Conservation (phyloP, 2,888 invertebrate genomes). For the Trypoxylon attenuatum region DNA sequence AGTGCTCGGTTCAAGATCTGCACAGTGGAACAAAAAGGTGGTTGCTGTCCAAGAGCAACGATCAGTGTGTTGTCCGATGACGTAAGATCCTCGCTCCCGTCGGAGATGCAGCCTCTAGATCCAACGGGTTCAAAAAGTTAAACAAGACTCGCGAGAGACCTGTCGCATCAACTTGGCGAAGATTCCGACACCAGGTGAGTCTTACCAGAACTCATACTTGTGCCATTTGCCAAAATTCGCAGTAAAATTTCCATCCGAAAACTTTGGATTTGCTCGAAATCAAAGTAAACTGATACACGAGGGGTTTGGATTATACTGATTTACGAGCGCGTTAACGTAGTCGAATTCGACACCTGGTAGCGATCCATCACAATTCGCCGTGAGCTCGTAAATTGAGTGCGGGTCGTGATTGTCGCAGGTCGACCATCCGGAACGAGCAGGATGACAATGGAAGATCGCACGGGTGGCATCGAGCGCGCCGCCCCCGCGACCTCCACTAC, state of each 20-base stretch:
- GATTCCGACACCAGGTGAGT: too few relatives aligned
- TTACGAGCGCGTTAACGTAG: constrained; percentile 9
- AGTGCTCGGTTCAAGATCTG: too few relatives aligned
- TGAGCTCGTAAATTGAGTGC: constrained; percentile 34
- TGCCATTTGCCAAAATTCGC: too few relatives aligned
- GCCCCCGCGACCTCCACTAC: constrained; percentile 66
- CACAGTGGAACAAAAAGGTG: too few relatives aligned
- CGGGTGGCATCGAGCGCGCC: constrained; percentile 71
- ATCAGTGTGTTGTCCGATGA: too few relatives aligned
- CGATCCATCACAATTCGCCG: constrained; percentile 31
- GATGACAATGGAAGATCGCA: constrained; percentile 75
- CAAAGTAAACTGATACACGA: neutral
- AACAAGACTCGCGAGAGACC: too few relatives aligned
- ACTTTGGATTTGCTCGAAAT: neutral
- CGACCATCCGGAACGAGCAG: constrained; percentile 59
- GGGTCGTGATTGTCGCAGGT: constrained; percentile 51
- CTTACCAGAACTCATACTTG: too few relatives aligned
- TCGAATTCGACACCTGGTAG: constrained; percentile 36
- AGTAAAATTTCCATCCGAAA: neutral
- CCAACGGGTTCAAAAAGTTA: too few relatives aligned
- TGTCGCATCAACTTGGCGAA: too few relatives aligned
- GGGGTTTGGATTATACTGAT: constrained; percentile 12
- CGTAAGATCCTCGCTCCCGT: too few relatives aligned
- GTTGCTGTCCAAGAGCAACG: too few relatives aligned
- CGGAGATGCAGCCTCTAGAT: too few relatives aligned